Conservation (phyloP, 2,113 vertebrate species). For the Catharus bicknelli region DNA sequence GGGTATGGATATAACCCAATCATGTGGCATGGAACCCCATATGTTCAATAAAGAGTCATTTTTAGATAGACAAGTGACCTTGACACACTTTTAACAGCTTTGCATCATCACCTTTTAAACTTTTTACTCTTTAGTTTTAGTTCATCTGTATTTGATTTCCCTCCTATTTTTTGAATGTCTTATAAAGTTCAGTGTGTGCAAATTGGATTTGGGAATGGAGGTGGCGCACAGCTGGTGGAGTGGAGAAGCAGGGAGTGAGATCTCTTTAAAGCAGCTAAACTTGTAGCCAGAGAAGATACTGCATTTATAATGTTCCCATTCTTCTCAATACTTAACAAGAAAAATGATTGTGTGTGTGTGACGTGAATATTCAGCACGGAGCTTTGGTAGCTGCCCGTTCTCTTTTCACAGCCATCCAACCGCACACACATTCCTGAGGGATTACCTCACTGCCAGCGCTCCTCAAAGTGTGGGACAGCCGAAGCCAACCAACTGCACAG, state of each 20-base stretch:
- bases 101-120: not conserved
- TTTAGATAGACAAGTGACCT: not conserved
- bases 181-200: not conserved
- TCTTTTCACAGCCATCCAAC: conserved; percentile 77
- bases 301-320: conserved; percentile 66
- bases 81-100: not conserved
- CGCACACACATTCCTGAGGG: conserved; percentile 74
- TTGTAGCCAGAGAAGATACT: conserved; percentile 51
- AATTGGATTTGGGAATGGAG: not conserved
- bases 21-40: not conserved
- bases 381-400: conserved; percentile 68
- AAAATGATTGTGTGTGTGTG: conserved; percentile 67
- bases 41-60: not conserved
- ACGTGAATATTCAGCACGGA: conserved; percentile 62
- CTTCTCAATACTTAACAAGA: conserved; percentile 64
- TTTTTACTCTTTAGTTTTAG: not conserved
- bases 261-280: conserved; percentile 43
- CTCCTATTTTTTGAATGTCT: not conserved
- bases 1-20: not conserved
- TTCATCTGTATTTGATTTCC: not conserved
- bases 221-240: conserved; percentile 28
- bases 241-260: not conserved
- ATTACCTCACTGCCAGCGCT: conserved; percentile 71
- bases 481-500: conserved; percentile 21
- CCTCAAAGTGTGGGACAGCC: conserved; percentile 50